Conservation (phyloP, 2,797 vertebrate genomes). For the Pantherophis vulpinus region DNA sequence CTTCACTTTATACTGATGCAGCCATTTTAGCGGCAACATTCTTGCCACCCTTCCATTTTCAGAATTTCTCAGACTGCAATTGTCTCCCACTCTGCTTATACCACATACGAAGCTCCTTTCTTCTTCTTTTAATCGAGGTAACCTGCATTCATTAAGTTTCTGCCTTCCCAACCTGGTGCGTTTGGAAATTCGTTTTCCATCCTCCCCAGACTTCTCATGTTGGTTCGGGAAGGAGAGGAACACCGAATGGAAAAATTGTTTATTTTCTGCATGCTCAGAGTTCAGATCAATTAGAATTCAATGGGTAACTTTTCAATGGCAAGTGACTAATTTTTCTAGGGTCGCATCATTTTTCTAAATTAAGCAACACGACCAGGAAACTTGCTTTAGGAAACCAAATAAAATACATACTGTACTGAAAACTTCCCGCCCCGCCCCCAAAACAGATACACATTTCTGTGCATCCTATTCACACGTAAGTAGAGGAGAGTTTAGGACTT, state of each 20-base stretch:
- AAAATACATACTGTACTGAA: neutral
- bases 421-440: accelerated
- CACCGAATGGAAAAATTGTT: neutral
- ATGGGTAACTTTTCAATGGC: neutral
- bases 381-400: neutral
- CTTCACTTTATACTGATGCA: neutral
- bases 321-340: neutral
- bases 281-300: neutral
- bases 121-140: neutral
- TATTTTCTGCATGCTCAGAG: neutral
- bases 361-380: neutral
- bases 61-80: neutral
- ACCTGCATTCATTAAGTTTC: neutral
- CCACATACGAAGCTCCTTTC: no score
- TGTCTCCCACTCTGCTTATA: neutral
- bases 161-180: neutral
- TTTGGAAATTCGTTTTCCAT: neutral
- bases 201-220: neutral
- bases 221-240: neutral
- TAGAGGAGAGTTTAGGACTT: neutral
- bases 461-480: neutral
- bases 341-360: neutral
- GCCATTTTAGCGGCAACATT: neutral
- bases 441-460: neutral
- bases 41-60: neutral